Evolutionary conservation across 2,888 invertebrate species (phyloP), one percentile per base, ranked within the genome.

Genomic region (Mimumesa dahlbomi): DNA sequence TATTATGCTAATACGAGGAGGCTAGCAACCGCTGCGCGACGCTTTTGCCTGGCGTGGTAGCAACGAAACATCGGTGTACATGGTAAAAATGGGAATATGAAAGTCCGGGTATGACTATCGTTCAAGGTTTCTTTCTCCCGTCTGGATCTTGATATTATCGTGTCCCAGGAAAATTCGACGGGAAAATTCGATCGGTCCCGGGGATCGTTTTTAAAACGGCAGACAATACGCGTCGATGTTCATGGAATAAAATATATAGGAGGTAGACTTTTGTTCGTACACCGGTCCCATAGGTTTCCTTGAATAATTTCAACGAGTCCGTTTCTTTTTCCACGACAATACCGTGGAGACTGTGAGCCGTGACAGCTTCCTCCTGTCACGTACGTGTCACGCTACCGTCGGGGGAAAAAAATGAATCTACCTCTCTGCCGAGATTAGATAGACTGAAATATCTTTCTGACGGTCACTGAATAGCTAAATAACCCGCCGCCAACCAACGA

Each of bases 1-100:
- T 85, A 85, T 84, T 84, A 85, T 85, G 86, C 82, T 85, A 86
- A 85, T 85, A 75, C 56, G n/a, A 49, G n/a, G n/a, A n/a, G 34
- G 22, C 54, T 40, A n/a, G 63, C 67, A 52, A 36, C 58, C 72
- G 76, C 53, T 66, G 52, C 34, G 21, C 62, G 63, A 63, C 57
- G 63, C 50, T 66, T 54, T 31, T 62, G 46, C 56, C 25, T 7
- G 25, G 48, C 21, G 36, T 42, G 53, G 46, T 48, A 53, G 45
- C 29, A 25, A 59, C 54, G 66, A 57, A 63, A 58, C 70, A 70
- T 53, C 43, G 53, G 54, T 50, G 69, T 59, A 57, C 22, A 66
- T 40, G 57, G 62, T 58, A 57, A 62, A 29, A n/a, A 70, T 67
- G 48, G 25, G 29, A 43, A 48, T 36, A 29, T 19, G 46, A 22